Evolutionary conservation across 2,113 vertebrate genomes (phyloP).

Genomic region (Tupaia tana): DNA sequence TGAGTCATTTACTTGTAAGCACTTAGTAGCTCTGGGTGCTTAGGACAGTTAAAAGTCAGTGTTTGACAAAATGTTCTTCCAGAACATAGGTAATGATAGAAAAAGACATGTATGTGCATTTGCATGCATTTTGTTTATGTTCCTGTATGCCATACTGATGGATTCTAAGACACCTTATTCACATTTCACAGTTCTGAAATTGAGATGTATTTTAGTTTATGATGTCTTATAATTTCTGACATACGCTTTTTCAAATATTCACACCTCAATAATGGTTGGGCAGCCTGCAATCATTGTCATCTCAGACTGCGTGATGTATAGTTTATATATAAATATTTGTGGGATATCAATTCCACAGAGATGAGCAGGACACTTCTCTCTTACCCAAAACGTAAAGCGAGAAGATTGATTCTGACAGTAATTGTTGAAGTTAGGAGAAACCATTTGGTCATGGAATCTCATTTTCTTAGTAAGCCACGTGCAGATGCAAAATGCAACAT

Average conservation of each 20-base stretch:
- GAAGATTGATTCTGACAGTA: constrained; percentile 42
- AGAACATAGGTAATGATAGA: constrained; percentile 4
- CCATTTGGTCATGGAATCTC: constrained; percentile 3
- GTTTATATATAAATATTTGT: constrained; percentile 44
- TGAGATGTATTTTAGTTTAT: constrained; percentile 33
- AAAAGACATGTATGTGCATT: not conserved
- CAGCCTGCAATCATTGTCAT: not conserved
- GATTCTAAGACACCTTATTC: not conserved
- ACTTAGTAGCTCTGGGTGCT: constrained; percentile 41
- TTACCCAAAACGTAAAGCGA: constrained; percentile 44
- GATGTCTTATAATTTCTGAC: constrained; percentile 15
- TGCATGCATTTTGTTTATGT: not conserved
- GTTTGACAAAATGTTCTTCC: constrained; percentile 10
- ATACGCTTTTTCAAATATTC: constrained; percentile 35
- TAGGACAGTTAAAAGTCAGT: constrained; percentile 40
- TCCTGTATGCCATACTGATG: not conserved
- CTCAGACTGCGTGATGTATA: not conserved
- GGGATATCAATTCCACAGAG: not conserved
- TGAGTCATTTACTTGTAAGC: constrained; percentile 41
- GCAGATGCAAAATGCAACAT: not conserved
- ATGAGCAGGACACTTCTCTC: constrained; percentile 1
- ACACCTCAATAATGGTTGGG: not conserved
- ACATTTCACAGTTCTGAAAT: constrained; percentile 34
- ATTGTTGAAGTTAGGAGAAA: constrained; percentile 48
- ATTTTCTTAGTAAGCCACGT: constrained; percentile 33